phyloP scores from a whole-genome alignment of 2,113 vertebrate genomes.

The Platycercus adscitus region DNA sequence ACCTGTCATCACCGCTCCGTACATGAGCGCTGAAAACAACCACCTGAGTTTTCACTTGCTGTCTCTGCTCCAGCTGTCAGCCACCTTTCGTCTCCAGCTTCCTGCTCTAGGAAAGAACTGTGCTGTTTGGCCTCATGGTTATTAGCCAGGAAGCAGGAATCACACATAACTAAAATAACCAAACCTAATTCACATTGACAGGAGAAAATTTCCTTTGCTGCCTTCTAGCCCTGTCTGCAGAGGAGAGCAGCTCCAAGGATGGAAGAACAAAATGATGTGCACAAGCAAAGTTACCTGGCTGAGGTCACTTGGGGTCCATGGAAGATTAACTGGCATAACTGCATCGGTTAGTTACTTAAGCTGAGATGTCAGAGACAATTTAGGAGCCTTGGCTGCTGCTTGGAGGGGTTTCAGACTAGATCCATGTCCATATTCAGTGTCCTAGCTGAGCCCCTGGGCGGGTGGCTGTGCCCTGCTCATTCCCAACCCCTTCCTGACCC shows the following conservation, averaged over 20 bases:
- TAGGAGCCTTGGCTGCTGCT: background rate
- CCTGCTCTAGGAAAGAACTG: background rate
- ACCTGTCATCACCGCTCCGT: background rate
- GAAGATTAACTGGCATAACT: background rate
- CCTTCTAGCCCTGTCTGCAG: background rate
- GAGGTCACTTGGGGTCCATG: background rate
- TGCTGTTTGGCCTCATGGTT: background rate
- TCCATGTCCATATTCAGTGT: background rate
- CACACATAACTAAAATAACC: background rate
- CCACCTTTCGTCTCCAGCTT: background rate
- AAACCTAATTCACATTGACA: background rate
- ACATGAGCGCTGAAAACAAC: background rate
- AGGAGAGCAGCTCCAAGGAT: background rate
- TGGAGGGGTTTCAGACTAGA: background rate
- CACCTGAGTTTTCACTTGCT: background rate
- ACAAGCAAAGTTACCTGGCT: background rate
- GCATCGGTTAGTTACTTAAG: background rate
- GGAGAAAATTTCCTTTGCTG: background rate
- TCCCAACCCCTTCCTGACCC: background rate
- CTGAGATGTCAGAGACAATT: background rate
- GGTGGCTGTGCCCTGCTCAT: background rate
- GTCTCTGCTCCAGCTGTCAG: background rate
- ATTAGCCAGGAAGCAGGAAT: background rate
- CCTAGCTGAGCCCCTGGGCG: background rate
- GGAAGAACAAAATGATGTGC: background rate